Percentiles rank a stretch among this genome's conserved stretches.
These are phyloP conservation scores for Drosophila paulistorum DNA, from an alignment of 1,140 invertebrate species.

Conservation along the genomic window DNA sequence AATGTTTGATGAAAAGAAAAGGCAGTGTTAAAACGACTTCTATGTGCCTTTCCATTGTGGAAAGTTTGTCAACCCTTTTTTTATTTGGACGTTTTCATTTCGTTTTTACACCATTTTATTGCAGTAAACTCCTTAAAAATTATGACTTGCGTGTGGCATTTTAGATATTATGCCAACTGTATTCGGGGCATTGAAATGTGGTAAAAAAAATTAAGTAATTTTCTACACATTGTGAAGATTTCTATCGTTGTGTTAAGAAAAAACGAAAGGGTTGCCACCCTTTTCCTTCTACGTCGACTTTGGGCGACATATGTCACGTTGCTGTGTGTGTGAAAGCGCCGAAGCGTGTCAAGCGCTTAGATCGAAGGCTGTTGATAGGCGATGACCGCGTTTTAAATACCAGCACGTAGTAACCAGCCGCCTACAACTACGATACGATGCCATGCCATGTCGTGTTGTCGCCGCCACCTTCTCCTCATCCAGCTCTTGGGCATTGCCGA, in stretches of 20 bases:
- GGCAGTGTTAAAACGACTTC: background rate
- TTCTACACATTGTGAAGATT: conserved; percentile 67
- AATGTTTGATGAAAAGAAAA: background rate
- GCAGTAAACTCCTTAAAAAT: background rate
- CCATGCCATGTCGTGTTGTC: background rate
- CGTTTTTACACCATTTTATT: background rate
- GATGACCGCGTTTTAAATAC: conserved; percentile 75
- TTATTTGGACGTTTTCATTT: background rate
- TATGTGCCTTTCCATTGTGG: background rate
- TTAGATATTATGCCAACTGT: conserved; percentile 1
- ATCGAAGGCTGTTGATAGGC: conserved; percentile 67
- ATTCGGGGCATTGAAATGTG: conserved; percentile 14
- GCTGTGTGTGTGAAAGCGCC: conserved; percentile 46
- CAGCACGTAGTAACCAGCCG: conserved; percentile 56
- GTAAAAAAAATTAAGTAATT: conserved; percentile 75
- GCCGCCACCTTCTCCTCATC: background rate
- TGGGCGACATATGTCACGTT: conserved; percentile 67
- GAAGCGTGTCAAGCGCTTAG: conserved; percentile 74
- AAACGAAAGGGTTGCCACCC: conserved; percentile 61
- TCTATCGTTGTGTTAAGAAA: conserved; percentile 43
- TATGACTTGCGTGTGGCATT: conserved; percentile 12
- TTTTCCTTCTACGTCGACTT: background rate
- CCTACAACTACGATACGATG: conserved; percentile 20
- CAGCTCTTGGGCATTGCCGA: background rate
- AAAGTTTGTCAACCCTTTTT: background rate